A percentile compares a stretch with the other conserved stretches of the same genome.
Conservation (phyloP, 2,113 vertebrate species). For the Elanus axillaris region DNA sequence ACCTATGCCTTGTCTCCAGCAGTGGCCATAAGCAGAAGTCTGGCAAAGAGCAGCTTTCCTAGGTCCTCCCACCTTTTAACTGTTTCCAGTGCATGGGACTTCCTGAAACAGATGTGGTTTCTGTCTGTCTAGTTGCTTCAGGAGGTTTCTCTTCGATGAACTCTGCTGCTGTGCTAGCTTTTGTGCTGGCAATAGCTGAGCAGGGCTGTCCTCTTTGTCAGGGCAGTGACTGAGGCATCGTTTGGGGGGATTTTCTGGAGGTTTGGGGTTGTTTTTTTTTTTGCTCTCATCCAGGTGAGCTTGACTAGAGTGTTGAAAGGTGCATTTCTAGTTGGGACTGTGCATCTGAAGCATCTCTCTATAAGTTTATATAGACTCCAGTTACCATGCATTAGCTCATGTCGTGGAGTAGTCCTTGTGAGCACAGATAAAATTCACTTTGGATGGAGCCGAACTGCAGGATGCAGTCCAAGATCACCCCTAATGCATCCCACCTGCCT, state of each 20-base stretch:
- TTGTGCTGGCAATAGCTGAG: background rate
- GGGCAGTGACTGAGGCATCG: background rate
- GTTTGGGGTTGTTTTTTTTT: background rate
- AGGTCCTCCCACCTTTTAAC: background rate
- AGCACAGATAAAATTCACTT: background rate
- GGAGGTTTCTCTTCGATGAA: background rate
- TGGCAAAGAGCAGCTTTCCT: background rate
- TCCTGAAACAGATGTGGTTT: background rate
- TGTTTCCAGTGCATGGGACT: background rate
- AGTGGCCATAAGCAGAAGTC: background rate
- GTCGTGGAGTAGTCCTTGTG: background rate
- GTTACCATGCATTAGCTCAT: accelerated
- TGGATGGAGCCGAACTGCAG: background rate
- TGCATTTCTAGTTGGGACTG: background rate
- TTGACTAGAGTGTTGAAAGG: background rate
- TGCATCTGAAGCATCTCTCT: background rate
- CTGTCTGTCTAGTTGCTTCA: background rate
- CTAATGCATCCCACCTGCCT: background rate
- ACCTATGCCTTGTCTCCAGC: background rate
- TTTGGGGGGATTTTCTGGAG: background rate
- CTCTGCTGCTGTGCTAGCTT: background rate
- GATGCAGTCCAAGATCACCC: background rate
- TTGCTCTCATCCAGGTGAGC: background rate
- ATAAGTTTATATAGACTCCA: background rate
- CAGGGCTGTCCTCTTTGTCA: background rate